Conservation (phyloP, 2,113 vertebrate genomes). For the Platycercus adscitus region DNA sequence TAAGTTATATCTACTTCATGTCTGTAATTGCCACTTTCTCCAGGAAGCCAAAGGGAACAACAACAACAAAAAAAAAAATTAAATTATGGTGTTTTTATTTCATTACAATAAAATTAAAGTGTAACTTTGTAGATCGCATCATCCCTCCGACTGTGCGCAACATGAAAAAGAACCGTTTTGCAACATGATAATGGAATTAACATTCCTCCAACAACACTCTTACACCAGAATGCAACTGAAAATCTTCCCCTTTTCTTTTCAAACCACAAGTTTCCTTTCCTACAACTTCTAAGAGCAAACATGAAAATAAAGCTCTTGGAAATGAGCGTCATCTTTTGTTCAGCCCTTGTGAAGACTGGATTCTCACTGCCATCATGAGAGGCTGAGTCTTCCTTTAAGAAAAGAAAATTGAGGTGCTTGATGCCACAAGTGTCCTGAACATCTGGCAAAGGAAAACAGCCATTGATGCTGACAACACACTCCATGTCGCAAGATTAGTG, state of each 20-base stretch:
- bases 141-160: not conserved
- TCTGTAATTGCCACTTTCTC: not conserved
- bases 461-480: not conserved
- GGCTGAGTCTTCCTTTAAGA: not conserved
- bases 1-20: not conserved
- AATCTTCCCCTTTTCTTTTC: not conserved
- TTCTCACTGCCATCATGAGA: not conserved
- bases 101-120: not conserved
- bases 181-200: not conserved
- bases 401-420: not conserved
- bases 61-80: not conserved
- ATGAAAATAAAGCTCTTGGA: not conserved
- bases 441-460: not conserved
- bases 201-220: not conserved
- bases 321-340: not conserved
- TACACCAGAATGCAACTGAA: not conserved
- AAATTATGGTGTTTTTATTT: not conserved
- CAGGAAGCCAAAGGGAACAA: not conserved
- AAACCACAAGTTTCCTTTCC: not conserved
- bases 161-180: not conserved
- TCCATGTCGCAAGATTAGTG: not conserved
- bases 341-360: not conserved
- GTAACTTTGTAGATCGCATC: not conserved
- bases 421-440: not conserved
- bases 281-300: not conserved